Evolutionary conservation across 2,113 vertebrate genomes (phyloP).

Genomic region (Indri indri): DNA sequence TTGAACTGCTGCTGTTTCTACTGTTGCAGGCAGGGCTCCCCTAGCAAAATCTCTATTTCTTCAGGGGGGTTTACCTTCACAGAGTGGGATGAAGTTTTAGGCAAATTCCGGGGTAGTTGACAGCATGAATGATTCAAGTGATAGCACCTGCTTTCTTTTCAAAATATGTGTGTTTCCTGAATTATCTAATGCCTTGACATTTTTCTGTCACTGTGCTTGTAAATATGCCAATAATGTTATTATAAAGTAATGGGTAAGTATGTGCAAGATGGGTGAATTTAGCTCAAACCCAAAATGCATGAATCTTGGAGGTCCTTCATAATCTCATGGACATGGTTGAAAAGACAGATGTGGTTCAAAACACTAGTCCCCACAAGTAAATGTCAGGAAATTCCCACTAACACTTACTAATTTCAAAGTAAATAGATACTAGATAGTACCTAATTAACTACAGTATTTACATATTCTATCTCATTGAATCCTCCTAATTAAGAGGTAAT

Average conservation of each 20-base stretch:
- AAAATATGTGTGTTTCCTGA: not conserved
- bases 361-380: not conserved
- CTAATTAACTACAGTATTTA: not conserved
- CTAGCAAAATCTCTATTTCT: not conserved
- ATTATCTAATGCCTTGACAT: not conserved
- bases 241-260: not conserved
- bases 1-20: not conserved
- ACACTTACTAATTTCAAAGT: not conserved
- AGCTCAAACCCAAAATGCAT: not conserved
- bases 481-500: not conserved
- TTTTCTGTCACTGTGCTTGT: not conserved
- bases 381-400: not conserved
- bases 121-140: not conserved
- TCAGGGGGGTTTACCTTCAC: not conserved
- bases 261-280: not conserved
- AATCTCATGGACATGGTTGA: not conserved
- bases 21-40: not conserved
- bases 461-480: not conserved
- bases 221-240: slow-evolving; percentile 7
- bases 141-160: not conserved
- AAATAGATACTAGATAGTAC: not conserved
- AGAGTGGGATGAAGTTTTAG: not conserved
- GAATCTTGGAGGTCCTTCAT: not conserved
- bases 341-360: not conserved
- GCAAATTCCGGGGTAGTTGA: not conserved